Evolutionary conservation across 2,797 vertebrate genomes (phyloP), one percentile per base, ranked within the genome.

Genomic region (Halcyon leucocephala): DNA sequence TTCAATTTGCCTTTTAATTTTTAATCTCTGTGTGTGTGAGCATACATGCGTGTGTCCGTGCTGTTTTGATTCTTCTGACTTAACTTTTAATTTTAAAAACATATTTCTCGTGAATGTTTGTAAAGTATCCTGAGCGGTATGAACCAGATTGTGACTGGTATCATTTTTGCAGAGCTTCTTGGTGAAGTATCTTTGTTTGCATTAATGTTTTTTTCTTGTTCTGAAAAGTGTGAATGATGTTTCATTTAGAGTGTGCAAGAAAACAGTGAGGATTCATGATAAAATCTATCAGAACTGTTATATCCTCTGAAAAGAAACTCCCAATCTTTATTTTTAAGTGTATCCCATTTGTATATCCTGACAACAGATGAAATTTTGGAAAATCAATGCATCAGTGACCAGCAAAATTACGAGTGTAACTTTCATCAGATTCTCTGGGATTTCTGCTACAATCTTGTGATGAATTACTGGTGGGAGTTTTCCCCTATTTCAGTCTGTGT

Each of bases 1-100:
- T 94, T 22, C 31, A 78, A 33, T 93, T 82, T 80, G 29, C 15
- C 65, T 95, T 89, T 89, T 61, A 25, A 54, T 78, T 82, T 88
- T 90, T 82, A 35, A 90, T 76, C 31, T 76, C 5, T 61, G 1
- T 73, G 6, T 73, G 5, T 93, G 17, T 73, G n/a, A 29, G 13
- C 14, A 15, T 72, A 21, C 12, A 11, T 51, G n/a, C 25, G 10
- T 61, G n/a, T 44, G 8, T 54, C 14, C 12, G 10, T 69, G 42
- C 44, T 79, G n/a, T 24, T 74, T 66, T 49, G 48, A 33, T 89
- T 95, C 11, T 55, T 91, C 35, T 77, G 18, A 33, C 28, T 93
- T 74, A n/a, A 33, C 14, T 55, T 81, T 55, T 41, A 62, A 72
- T 89, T 91, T 71, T 18, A 70, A 67, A 91, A 61, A 25, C 5